Conservation (phyloP, 35 echinoderm and acorn worm genomes). For the Chiridota heheva region DNA sequence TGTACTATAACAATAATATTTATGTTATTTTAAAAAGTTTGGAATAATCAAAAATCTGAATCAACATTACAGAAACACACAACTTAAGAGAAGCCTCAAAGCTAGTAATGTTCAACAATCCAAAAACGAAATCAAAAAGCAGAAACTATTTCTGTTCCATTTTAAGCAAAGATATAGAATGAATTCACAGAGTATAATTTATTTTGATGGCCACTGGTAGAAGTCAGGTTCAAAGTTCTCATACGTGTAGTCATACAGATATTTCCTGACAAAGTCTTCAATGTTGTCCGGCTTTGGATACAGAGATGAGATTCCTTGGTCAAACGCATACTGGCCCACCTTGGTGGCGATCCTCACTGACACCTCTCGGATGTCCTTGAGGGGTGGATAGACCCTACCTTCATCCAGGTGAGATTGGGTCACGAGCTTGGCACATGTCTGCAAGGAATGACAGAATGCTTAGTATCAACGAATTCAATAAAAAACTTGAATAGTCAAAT, state of each 20-base stretch:
- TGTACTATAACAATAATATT: too few species aligned
- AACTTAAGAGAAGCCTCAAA: too few species aligned
- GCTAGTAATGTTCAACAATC: too few species aligned
- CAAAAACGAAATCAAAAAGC: not conserved
- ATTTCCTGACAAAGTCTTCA: constrained; percentile 62
- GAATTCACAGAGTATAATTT: not conserved
- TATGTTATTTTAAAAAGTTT: too few species aligned
- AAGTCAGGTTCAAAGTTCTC: constrained; percentile 71
- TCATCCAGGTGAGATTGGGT: constrained; percentile 81
- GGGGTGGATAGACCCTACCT: constrained; percentile 88
- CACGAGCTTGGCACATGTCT: constrained; percentile 76
- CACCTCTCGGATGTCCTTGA: constrained; percentile 79
- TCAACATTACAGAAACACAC: too few species aligned
- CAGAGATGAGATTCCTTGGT: constrained; percentile 45
- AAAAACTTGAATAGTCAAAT: too few species aligned
- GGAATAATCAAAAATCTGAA: too few species aligned
- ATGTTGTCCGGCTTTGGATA: constrained; percentile 76
- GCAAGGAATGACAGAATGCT: not conserved
- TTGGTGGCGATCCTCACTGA: constrained; percentile 80
- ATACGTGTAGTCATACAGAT: constrained; percentile 78
- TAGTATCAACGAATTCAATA: too few species aligned
- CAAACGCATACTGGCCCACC: constrained; percentile 72
- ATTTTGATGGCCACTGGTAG: constrained; percentile 84
- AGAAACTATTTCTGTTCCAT: not conserved
- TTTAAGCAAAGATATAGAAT: not conserved